These are phyloP conservation scores for Patella caerulea DNA, from an alignment of 2,888 invertebrate species.

Conservation along the genomic window DNA sequence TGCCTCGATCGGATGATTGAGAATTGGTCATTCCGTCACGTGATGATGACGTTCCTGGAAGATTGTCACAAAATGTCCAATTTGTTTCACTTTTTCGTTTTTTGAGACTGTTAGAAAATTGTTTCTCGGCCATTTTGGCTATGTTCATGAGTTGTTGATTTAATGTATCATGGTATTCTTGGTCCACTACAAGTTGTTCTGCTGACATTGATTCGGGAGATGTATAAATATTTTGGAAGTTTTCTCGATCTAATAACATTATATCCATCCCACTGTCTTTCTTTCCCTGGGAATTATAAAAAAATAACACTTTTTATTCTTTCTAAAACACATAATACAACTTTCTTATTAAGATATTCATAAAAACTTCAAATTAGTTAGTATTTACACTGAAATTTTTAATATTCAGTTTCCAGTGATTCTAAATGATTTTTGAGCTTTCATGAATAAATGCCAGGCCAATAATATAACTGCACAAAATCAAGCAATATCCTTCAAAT, in stretches of 20 bases:
- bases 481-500: too few relatives aligned
- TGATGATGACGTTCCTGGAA: neutral
- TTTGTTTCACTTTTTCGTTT: conserved; percentile 2
- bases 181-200: conserved; percentile 4
- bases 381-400: too few relatives aligned
- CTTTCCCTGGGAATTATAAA: neutral
- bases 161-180: neutral
- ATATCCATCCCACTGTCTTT: conserved; percentile 5
- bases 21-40: neutral
- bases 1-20: neutral
- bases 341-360: too few relatives aligned
- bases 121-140: neutral
- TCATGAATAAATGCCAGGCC: too few relatives aligned
- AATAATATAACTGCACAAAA: too few relatives aligned
- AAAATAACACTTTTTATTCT: too few relatives aligned
- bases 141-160: neutral
- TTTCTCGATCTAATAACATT: conserved; percentile 3
- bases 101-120: neutral
- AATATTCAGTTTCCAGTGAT: too few relatives aligned
- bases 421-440: too few relatives aligned
- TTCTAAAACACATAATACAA: too few relatives aligned
- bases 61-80: neutral
- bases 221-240: conserved; percentile 2
- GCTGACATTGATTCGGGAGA: neutral
- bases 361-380: too few relatives aligned